Conservation (phyloP, 1,140 invertebrate species). For the Solenopsis fugax region DNA sequence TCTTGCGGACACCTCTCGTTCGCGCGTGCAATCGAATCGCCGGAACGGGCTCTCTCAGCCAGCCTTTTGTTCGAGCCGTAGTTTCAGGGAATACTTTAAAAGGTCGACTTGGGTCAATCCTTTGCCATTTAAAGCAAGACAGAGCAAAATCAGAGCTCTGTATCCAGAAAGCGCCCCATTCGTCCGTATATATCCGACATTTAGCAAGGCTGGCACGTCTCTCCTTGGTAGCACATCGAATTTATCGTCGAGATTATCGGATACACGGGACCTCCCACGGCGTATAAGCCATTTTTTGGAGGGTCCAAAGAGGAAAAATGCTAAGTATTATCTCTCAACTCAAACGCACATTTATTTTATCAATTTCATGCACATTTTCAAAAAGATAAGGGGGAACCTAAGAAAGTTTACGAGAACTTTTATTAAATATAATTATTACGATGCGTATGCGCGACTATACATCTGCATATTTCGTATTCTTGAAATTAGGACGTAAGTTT, state of each 20-base stretch:
- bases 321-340: background rate
- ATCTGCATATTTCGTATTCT: background rate
- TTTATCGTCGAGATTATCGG: constrained; percentile 68
- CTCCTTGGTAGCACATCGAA: constrained; percentile 63
- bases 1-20: constrained; percentile 45
- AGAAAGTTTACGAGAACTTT: background rate
- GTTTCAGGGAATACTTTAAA: constrained; percentile 69
- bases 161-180: constrained; percentile 38
- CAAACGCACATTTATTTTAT: background rate
- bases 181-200: constrained; percentile 18
- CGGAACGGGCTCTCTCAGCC: constrained; percentile 12
- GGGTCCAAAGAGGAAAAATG: background rate
- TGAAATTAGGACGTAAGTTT: constrained; percentile 52
- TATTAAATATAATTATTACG: constrained; percentile 25
- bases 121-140: constrained; percentile 68
- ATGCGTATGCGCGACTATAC: background rate
- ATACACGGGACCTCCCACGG: background rate
- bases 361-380: background rate
- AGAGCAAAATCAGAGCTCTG: constrained; percentile 28
- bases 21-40: constrained; percentile 51
- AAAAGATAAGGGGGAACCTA: background rate
- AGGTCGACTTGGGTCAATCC: constrained; percentile 52
- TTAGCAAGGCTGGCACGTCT: constrained; percentile 46
- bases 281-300: constrained; percentile 49
- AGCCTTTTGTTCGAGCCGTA: constrained; percentile 63